Conservation (phyloP, 2,797 vertebrate genomes). For the Halcyon chelicuti region DNA sequence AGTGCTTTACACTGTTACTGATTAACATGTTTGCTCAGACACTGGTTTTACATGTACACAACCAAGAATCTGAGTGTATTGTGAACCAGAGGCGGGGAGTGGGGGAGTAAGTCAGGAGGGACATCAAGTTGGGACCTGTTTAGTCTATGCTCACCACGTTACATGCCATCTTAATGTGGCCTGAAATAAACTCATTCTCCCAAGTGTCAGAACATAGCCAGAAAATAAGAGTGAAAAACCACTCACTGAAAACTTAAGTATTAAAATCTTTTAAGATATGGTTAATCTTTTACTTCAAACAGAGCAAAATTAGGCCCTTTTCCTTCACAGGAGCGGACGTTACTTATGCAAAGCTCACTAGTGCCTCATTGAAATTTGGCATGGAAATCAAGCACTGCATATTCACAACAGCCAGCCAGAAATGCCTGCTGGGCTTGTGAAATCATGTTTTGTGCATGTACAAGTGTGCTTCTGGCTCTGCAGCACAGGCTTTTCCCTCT, state of each 20-base stretch:
- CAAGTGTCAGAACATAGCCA: neutral
- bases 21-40: neutral
- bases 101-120: neutral
- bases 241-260: neutral
- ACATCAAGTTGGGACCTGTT: neutral
- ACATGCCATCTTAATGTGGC: neutral
- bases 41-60: neutral
- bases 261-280: neutral
- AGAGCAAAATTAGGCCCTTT: neutral
- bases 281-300: neutral
- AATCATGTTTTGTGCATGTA: neutral
- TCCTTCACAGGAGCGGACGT: neutral
- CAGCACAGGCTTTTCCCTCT: neutral
- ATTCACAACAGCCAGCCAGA: neutral
- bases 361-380: rapidly evolving
- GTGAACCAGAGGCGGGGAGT: neutral
- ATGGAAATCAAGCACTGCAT: neutral
- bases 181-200: neutral
- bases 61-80: neutral
- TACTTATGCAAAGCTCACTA: neutral
- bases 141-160: neutral
- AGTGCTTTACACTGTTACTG: neutral
- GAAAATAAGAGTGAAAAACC: neutral
- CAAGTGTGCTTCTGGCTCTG: neutral
- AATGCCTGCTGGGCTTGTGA: neutral